Percentiles rank a stretch among this genome's conserved stretches.
These are phyloP conservation scores for Alces alces DNA, from an alignment of 2,113 vertebrate genomes.

Conservation along the genomic window DNA sequence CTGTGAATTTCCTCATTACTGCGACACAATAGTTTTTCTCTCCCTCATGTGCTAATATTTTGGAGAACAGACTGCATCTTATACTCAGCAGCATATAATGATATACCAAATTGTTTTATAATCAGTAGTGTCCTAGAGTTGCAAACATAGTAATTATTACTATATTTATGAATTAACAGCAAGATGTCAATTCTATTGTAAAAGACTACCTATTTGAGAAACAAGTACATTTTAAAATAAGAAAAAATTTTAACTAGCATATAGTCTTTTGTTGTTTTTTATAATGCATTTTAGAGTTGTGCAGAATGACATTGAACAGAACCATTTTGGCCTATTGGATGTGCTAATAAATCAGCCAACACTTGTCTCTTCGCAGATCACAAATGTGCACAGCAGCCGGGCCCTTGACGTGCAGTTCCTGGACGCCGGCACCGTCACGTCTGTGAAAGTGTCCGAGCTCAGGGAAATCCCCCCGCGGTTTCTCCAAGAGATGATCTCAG, in stretches of 20 bases:
- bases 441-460: conserved; percentile 92
- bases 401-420: conserved; percentile 90
- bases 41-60: not conserved
- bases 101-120: not conserved
- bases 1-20: not conserved
- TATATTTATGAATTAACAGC: not conserved
- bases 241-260: not conserved
- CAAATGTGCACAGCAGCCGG: conserved; percentile 86
- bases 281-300: not conserved
- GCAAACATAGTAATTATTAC: not conserved
- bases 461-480: conserved; percentile 88
- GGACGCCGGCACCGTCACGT: conserved; percentile 88
- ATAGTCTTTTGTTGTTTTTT: not conserved
- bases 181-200: not conserved
- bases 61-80: not conserved
- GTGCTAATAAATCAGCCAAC: not conserved
- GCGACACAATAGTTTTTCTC: not conserved
- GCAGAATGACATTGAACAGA: not conserved
- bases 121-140: not conserved
- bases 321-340: not conserved
- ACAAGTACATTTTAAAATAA: not conserved
- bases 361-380: conserved; percentile 83
- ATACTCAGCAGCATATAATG: not conserved
- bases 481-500: conserved; percentile 83
- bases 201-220: not conserved